Percentiles rank a stretch among this genome's conserved stretches.
Evolutionary conservation across 1,140 invertebrate genomes (phyloP).

Genomic region (Leptinotarsa undecemlineata): DNA sequence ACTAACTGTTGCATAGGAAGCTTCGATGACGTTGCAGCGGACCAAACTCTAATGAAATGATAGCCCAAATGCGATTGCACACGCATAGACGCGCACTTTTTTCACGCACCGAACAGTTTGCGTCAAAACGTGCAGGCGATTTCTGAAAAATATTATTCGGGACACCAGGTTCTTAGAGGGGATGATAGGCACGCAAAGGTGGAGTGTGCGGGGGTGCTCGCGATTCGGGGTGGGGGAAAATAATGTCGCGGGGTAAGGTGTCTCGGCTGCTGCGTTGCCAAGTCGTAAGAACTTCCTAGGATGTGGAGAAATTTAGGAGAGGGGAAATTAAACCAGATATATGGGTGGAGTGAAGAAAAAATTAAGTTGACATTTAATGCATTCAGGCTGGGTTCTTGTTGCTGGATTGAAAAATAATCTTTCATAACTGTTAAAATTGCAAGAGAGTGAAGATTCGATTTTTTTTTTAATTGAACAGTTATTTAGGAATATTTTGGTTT

Average conservation of each 20-base stretch:
- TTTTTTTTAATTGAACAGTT: too few species aligned
- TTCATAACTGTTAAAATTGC: too few species aligned
- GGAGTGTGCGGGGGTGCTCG: conserved; percentile 40
- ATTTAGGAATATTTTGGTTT: too few species aligned
- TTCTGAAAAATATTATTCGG: conserved; percentile 55
- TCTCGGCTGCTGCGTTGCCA: conserved; percentile 39
- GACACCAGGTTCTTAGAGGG: conserved; percentile 42
- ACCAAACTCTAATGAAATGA: conserved; percentile 29
- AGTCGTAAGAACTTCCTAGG: too few species aligned
- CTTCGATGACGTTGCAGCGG: conserved; percentile 37
- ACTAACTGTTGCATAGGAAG: conserved; percentile 30
- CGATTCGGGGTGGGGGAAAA: conserved; percentile 41
- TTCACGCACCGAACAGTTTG: conserved; percentile 48
- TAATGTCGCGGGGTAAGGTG: conserved; percentile 37
- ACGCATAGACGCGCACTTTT: conserved; percentile 45
- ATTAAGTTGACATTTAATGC: too few species aligned
- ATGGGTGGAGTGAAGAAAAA: too few species aligned
- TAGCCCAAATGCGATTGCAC: conserved; percentile 17
- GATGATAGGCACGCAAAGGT: conserved; percentile 42
- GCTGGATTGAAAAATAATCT: too few species aligned
- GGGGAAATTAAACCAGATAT: too few species aligned
- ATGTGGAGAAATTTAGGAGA: too few species aligned
- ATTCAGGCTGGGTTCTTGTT: too few species aligned
- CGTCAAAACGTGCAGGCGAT: conserved; percentile 55
- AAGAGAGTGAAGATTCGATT: too few species aligned